A percentile compares a stretch with the other conserved stretches of the same genome.
These are phyloP conservation scores for Auanema sp. DNA, from an alignment of 2,888 invertebrate species.

Conservation along the genomic window DNA sequence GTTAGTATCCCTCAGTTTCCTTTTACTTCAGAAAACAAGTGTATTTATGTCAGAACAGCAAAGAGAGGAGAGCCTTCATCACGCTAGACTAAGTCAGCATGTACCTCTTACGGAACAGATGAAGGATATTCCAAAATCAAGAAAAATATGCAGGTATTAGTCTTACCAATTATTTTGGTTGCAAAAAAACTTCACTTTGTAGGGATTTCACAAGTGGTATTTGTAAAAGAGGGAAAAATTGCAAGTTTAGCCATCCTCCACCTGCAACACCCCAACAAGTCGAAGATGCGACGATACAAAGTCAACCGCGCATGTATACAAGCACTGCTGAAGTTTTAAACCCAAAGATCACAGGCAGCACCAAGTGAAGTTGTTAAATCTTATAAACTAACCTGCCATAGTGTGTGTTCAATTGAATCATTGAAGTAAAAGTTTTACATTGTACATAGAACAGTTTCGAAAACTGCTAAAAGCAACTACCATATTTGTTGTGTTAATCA, in stretches of 20 bases:
- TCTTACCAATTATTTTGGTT: not conserved
- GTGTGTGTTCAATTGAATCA: no score
- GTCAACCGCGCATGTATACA: conserved; percentile 9
- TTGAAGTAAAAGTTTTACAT: no score
- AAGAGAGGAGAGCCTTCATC: not conserved
- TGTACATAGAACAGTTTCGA: no score
- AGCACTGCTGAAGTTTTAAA: conserved; percentile 1
- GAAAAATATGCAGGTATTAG: conserved; percentile 2
- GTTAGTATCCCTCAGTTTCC: not conserved
- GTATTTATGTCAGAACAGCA: conserved; percentile 2
- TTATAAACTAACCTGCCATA: conserved; percentile 14
- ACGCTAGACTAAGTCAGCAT: conserved; percentile 5
- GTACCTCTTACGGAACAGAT: conserved; percentile 4
- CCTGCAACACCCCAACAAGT: conserved; percentile 31
- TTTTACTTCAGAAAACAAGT: not conserved
- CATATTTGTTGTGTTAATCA: no score
- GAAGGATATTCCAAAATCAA: not conserved
- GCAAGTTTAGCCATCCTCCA: conserved; percentile 6
- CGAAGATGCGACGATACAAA: conserved; percentile 22
- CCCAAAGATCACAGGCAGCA: conserved; percentile 24
- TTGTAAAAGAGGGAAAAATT: conserved; percentile 2
- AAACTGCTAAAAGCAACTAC: no score
- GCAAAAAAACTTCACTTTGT: not conserved
- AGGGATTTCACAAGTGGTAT: not conserved
- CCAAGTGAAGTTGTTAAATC: conserved; percentile 31